Evolutionary conservation across 2,888 invertebrate genomes (phyloP), one percentile per base, ranked within the genome.

Genomic region (Mesorhabditis sp.): DNA sequence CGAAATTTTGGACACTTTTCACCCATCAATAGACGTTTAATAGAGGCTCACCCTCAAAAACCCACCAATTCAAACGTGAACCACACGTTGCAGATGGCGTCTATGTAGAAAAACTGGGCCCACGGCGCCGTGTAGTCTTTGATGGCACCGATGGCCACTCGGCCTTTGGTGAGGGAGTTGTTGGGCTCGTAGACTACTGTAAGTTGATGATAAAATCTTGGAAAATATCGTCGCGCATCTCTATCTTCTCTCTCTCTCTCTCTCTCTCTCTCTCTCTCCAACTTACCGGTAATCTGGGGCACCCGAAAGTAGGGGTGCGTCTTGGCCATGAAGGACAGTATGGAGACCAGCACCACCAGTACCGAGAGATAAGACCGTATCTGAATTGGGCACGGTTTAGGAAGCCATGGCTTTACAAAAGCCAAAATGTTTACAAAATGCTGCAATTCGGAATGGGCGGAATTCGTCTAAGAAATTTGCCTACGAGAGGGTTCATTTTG

Each of bases 281-380:
- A 45, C 71, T 67, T 62, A 80, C 80, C 75, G 62, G 73, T 80
- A 74, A 85, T 73, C 71, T 76, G 91, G 76, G 95, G 95, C 85
- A 92, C 91, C 85, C 95, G 90, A 93, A 95, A 94, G 88, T 93
- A 95, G 78, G 97, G 93, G 87, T 94, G 93, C 3, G 95, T 95
- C 89, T 95, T 95, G 87, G 95, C 89, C 88, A 94, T 95, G 90
- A 95, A 95, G 76, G 93, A 93, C 82, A 95, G 90, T 80, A 95
- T 95, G 85, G 94, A 94, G 80, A 93, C 91, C 89, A 93, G 92
- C 88, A 95, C 95, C 90, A 95, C 95, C 89, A 95, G 93, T 75
- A 95, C 93, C 44, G 94, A 94, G 84, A 92, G 90, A 76, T 91
- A 92, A 79, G 93, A 93, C 87, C 95, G 93, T 86, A 95, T 92